A percentile compares a stretch with the other conserved stretches of the same genome.
phyloP scores from a whole-genome alignment of 2,113 vertebrate genomes.

The Mormoops blainvillei region DNA sequence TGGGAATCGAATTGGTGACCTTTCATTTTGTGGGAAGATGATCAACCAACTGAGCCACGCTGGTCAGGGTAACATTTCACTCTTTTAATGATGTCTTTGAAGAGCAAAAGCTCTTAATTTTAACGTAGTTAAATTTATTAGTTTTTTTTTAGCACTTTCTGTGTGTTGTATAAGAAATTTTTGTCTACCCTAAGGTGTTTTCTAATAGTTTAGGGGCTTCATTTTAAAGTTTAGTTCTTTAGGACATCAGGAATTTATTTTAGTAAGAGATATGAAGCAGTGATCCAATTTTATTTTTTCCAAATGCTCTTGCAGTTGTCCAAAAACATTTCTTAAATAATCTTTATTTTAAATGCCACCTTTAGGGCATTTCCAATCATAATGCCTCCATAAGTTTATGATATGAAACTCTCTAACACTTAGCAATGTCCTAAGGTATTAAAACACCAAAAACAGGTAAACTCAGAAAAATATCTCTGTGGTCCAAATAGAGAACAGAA shows the following conservation, averaged over 20 bases:
- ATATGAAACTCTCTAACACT: not conserved
- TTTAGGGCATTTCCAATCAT: not conserved
- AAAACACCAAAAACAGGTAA: not conserved
- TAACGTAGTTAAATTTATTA: not conserved
- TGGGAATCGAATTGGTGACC: no score
- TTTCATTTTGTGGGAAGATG: no score
- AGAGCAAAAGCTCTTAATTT: not conserved
- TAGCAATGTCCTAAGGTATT: not conserved
- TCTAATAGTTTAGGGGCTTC: not conserved
- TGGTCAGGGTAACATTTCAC: not conserved
- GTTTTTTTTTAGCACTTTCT: not conserved
- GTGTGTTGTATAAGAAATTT: not conserved
- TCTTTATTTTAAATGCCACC: not conserved
- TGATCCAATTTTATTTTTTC: not conserved
- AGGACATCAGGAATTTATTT: not conserved
- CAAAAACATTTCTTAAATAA: not conserved
- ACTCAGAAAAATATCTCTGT: not conserved
- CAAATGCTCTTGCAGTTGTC: not conserved
- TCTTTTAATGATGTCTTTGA: not conserved
- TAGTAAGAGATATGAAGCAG: not conserved
- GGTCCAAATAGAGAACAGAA: not conserved
- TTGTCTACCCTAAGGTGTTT: not conserved
- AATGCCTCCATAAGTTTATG: not conserved
- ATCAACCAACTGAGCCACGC: no score
- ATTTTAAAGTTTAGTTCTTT: slow-evolving; percentile 10